Conservation (phyloP, 2,888 invertebrate genomes). For the Lasioglossum leucozonium region DNA sequence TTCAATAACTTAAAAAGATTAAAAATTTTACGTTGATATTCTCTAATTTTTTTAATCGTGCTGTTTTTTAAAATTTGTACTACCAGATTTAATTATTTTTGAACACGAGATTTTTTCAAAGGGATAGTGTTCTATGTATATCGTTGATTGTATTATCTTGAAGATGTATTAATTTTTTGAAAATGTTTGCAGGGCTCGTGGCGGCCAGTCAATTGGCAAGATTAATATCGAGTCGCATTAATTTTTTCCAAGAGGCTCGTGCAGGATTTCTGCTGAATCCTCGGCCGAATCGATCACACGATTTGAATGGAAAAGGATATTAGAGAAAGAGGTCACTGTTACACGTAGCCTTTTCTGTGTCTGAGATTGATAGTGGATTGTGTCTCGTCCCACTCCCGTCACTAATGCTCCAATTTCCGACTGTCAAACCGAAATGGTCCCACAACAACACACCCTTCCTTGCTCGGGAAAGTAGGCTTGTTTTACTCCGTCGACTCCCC, state of each 20-base stretch:
- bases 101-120: background rate
- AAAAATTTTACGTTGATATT: background rate
- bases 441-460: constrained; percentile 72
- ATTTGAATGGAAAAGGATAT: constrained; percentile 47
- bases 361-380: constrained; percentile 64
- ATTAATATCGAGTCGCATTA: constrained; percentile 10
- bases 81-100: background rate
- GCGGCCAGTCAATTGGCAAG: background rate
- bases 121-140: background rate
- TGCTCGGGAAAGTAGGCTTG: constrained; percentile 29
- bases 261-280: constrained; percentile 8
- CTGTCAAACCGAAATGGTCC: constrained; percentile 72
- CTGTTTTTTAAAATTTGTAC: too few relatives aligned
- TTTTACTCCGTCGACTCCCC: constrained; percentile 11
- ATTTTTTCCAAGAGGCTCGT: background rate
- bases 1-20: background rate
- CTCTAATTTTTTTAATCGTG: too few relatives aligned
- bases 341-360: constrained; percentile 42
- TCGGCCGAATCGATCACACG: constrained; percentile 31
- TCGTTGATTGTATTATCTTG: background rate
- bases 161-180: background rate
- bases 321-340: constrained; percentile 68
- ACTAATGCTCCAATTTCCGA: constrained; percentile 82
- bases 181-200: background rate
- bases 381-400: constrained; percentile 56